phyloP scores from a whole-genome alignment of 2,113 vertebrate species.

The Scopus umbretta region DNA sequence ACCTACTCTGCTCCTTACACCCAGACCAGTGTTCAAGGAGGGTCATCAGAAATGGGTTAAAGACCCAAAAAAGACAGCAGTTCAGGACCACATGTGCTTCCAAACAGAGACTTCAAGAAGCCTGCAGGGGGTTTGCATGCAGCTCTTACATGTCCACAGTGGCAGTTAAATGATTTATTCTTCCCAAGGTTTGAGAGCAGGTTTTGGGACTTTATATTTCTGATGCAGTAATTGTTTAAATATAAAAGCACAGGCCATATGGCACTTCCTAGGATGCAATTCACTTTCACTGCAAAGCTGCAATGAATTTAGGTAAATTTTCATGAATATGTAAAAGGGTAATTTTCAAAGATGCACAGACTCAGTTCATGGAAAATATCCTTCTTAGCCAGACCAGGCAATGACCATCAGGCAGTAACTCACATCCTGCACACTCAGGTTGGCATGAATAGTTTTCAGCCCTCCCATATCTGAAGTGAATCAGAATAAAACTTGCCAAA shows the following conservation, averaged over 20 bases:
- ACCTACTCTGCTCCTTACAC: background rate
- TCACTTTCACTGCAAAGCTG: background rate
- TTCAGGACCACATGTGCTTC: background rate
- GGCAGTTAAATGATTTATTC: background rate
- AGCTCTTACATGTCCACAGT: background rate
- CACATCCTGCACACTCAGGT: background rate
- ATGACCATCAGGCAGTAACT: background rate
- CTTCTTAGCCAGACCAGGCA: background rate
- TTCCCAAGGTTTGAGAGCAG: background rate
- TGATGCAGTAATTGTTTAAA: background rate
- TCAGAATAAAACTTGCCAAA: background rate
- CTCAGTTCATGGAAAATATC: background rate
- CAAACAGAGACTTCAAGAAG: background rate
- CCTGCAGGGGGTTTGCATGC: background rate
- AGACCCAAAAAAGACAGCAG: background rate
- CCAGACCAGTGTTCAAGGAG: background rate
- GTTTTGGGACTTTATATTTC: background rate
- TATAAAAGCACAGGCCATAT: background rate
- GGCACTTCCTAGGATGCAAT: background rate
- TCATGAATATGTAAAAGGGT: background rate
- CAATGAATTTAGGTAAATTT: background rate
- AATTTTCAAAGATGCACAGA: slow-evolving; percentile 3
- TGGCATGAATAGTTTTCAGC: background rate
- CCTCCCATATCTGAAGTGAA: background rate
- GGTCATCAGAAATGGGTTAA: background rate